Evolutionary conservation across 2,797 vertebrate genomes (phyloP).

Genomic region (Xenops minutus): DNA sequence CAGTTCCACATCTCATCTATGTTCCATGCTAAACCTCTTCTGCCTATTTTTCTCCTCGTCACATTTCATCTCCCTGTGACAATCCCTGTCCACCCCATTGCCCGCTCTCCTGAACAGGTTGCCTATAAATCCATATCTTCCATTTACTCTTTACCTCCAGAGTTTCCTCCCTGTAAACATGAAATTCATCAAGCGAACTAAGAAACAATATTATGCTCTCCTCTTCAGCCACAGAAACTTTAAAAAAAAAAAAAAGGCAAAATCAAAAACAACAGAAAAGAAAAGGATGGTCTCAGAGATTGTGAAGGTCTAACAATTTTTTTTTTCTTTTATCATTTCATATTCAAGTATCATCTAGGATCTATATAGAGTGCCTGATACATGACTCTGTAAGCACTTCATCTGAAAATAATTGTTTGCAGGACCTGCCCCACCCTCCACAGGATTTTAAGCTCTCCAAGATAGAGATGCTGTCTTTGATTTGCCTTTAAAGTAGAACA

Average conservation of each 20-base stretch:
- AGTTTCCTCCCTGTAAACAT: background rate
- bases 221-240: background rate
- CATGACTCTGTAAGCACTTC: background rate
- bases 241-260: background rate
- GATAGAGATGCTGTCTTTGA: background rate
- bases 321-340: background rate
- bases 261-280: too few relatives aligned
- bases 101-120: background rate
- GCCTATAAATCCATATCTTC: background rate
- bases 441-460: background rate
- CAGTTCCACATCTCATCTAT: background rate
- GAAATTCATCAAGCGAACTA: background rate
- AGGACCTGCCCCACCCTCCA: background rate
- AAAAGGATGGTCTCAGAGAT: background rate
- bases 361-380: background rate
- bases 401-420: background rate
- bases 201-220: background rate
- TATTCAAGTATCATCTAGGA: background rate
- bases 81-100: accelerated
- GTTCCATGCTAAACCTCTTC: background rate
- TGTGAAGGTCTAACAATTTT: background rate
- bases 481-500: background rate
- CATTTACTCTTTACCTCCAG: background rate
- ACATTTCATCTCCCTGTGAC: background rate
- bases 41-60: background rate